Base-by-base conservation (phyloP, 2,113 vertebrate genomes). In the Psilopsiagon aymara region DNA sequence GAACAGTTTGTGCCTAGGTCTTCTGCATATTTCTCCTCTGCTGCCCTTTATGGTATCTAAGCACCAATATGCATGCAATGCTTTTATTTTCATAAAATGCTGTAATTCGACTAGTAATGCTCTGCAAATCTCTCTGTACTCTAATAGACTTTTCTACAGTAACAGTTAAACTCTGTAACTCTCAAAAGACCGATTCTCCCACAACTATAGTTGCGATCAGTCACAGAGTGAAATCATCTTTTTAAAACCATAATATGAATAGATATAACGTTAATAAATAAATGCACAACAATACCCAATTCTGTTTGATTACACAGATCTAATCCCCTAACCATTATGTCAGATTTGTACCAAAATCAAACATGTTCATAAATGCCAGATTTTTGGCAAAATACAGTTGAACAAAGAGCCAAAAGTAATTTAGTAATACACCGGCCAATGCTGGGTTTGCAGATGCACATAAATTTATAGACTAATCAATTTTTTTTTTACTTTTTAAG, bases 1-100 rank as follows among this genome's bases (percentile, higher is more conserved):
- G 69, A 96, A 97, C 82, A 94, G 49, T 86, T 93, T 91, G 92
- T 64, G 57, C 92, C 91, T 84, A 95, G 21, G 35, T 94, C 77
- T 84, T 92, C 77, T 70, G 79, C 90, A 95, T 95, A 94, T 83
- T 93, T 95, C 93, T 92, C 90, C 92, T 94, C 93, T 90, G 94
- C 96, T 95, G 93, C 88, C 90, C 83, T 29, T 93, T 70, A 90
- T 25, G 28, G 74, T 82, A 92, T 96, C 95, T 93, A 97, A 95
- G 96, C 96, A 97, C 96, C 96, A 97, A 96, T 78, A 96, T 97
- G 96, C 95, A 97, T 97, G 96, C 96, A 97, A 97, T 97, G 96
- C 96, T 97, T 96, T 97, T 97, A 97, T 97, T 97, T 97, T 97
- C 95, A 92, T 75, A 70, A 91, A 79, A 94, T 71, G 82, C 29